Percentiles rank a stretch among this genome's conserved stretches.
These are phyloP conservation scores for Gambusia yucatana DNA, from an alignment of 2,797 vertebrate species.

Conservation along the genomic window DNA sequence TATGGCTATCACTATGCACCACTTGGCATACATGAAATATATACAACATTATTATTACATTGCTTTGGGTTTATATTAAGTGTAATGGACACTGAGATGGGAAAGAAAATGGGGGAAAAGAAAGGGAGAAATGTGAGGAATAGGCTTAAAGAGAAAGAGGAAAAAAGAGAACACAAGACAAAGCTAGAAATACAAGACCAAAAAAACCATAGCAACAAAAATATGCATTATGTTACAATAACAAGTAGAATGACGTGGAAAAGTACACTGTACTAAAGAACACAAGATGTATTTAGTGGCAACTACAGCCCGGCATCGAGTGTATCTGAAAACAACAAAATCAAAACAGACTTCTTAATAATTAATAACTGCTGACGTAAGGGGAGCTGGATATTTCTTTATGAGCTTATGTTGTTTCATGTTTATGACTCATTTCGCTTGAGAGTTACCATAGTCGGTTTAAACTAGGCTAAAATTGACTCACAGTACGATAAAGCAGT, in stretches of 20 bases:
- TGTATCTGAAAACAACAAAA: background rate
- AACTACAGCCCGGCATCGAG: background rate
- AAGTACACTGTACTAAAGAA: too few relatives aligned
- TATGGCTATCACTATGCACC: too few relatives aligned
- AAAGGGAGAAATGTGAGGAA: too few relatives aligned
- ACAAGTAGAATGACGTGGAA: too few relatives aligned
- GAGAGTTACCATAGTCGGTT: background rate
- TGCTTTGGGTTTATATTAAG: too few relatives aligned
- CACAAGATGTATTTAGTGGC: background rate
- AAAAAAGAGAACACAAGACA: too few relatives aligned
- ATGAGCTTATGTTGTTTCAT: background rate
- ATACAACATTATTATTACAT: too few relatives aligned
- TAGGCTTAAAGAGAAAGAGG: too few relatives aligned
- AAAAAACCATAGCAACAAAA: background rate
- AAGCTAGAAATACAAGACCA: conserved; percentile 1
- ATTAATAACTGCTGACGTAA: background rate
- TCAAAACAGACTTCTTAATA: too few relatives aligned
- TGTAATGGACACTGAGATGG: too few relatives aligned
- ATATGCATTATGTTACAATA: background rate
- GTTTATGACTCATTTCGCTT: background rate
- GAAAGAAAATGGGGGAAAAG: too few relatives aligned
- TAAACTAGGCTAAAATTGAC: background rate
- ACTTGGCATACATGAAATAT: too few relatives aligned
- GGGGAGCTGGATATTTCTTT: background rate
- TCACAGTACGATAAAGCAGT: background rate